phyloP scores from a whole-genome alignment of 2,113 vertebrate species.

The Gopherus flavomarginatus region DNA sequence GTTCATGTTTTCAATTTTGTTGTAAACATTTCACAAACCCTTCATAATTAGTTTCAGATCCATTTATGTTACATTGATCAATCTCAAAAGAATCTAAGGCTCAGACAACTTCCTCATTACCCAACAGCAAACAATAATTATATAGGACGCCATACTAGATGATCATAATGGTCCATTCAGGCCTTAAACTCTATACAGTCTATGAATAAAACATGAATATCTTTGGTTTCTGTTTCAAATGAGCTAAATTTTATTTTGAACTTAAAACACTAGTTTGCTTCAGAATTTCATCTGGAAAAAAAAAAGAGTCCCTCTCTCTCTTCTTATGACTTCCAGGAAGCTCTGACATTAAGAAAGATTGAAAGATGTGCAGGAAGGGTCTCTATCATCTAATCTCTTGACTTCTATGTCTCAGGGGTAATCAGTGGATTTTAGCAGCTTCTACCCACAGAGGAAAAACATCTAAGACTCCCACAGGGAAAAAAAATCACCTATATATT shows the following conservation, averaged over 20 bases:
- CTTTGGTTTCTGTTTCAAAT: background rate
- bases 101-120: background rate
- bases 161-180: background rate
- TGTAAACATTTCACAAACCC: background rate
- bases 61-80: background rate
- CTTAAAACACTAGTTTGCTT: background rate
- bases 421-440: accelerated
- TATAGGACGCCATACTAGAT: background rate
- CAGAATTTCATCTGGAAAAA: background rate
- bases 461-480: background rate
- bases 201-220: background rate
- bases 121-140: background rate
- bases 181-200: background rate
- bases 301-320: background rate
- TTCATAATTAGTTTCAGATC: background rate
- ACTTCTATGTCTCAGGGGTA: background rate
- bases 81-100: background rate
- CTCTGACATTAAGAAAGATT: background rate
- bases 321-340: background rate
- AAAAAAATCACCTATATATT: background rate
- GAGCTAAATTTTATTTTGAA: background rate
- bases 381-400: background rate
- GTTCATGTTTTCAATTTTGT: background rate
- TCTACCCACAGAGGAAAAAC: background rate
- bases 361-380: background rate